Evolutionary conservation across 1,140 invertebrate genomes (phyloP).

Genomic region (Calycopis cecrops): DNA sequence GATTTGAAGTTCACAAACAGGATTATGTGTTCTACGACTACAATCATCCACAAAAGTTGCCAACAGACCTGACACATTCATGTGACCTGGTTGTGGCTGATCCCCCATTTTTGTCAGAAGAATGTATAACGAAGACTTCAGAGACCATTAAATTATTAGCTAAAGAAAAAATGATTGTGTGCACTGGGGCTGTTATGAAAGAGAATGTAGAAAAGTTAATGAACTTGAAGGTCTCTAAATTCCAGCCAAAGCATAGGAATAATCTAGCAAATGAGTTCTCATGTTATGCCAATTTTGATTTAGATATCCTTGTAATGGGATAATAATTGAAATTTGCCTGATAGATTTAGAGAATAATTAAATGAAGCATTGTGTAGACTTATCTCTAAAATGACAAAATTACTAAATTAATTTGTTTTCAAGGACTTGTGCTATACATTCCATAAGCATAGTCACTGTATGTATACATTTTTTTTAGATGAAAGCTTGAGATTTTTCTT

Average conservation of each 20-base stretch:
- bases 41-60: slow-evolving; percentile 84
- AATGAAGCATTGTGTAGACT: background rate
- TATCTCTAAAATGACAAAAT: no score
- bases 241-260: slow-evolving; percentile 88
- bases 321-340: slow-evolving; percentile 2
- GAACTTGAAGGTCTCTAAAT: slow-evolving; percentile 79
- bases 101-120: slow-evolving; percentile 95
- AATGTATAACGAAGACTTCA: slow-evolving; percentile 91
- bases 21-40: slow-evolving; percentile 95
- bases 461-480: no score
- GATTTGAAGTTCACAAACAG: slow-evolving; percentile 87
- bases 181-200: slow-evolving; percentile 91
- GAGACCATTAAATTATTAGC: slow-evolving; percentile 85
- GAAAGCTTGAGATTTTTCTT: no score
- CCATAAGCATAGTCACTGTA: no score
- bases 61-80: slow-evolving; percentile 74
- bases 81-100: slow-evolving; percentile 94
- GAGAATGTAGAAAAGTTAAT: slow-evolving; percentile 81
- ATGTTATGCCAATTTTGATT: slow-evolving; percentile 92
- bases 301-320: slow-evolving; percentile 69
- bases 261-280: slow-evolving; percentile 95
- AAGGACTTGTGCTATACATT: no score
- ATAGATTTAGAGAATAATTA: background rate
- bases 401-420: no score
- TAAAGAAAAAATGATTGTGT: slow-evolving; percentile 90